These are phyloP conservation scores for Sesamia nonagrioides DNA, from an alignment of 1,140 invertebrate species.

Conservation along the genomic window DNA sequence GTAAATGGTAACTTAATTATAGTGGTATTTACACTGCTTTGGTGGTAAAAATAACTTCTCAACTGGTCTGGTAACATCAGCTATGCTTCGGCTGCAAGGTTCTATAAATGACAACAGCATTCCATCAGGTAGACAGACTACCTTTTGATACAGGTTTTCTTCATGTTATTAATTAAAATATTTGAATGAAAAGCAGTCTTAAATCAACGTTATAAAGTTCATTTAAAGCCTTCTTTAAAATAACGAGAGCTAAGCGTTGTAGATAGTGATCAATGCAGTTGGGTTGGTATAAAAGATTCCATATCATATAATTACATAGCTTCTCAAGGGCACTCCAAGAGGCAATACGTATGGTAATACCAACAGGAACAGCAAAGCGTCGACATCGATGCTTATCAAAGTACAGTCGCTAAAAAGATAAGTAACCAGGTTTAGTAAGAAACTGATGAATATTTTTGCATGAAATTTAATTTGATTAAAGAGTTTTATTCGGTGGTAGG, in stretches of 20 bases:
- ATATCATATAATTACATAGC: neutral
- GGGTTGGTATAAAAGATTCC: neutral
- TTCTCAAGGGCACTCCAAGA: neutral
- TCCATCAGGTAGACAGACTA: too few relatives aligned
- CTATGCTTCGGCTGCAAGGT: too few relatives aligned
- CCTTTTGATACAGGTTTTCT: neutral
- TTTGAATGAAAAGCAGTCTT: neutral
- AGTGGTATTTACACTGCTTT: neutral
- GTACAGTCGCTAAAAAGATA: too few relatives aligned
- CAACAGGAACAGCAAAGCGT: neutral
- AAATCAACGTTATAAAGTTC: neutral
- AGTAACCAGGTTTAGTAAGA: too few relatives aligned
- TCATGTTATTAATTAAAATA: neutral
- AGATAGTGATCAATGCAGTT: slow-evolving; percentile 1
- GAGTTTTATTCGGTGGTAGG: too few relatives aligned
- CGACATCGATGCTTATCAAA: neutral
- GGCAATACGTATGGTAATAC: neutral
- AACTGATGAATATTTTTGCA: too few relatives aligned
- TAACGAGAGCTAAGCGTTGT: neutral
- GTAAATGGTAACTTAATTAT: neutral
- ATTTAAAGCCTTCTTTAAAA: neutral
- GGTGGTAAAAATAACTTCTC: too few relatives aligned
- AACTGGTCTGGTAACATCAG: too few relatives aligned
- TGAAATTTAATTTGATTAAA: too few relatives aligned
- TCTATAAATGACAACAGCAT: too few relatives aligned